Evolutionary conservation across 2,113 vertebrate species (phyloP), one percentile per base, ranked within the genome.

Genomic region (Dicerorhinus sumatrensis): DNA sequence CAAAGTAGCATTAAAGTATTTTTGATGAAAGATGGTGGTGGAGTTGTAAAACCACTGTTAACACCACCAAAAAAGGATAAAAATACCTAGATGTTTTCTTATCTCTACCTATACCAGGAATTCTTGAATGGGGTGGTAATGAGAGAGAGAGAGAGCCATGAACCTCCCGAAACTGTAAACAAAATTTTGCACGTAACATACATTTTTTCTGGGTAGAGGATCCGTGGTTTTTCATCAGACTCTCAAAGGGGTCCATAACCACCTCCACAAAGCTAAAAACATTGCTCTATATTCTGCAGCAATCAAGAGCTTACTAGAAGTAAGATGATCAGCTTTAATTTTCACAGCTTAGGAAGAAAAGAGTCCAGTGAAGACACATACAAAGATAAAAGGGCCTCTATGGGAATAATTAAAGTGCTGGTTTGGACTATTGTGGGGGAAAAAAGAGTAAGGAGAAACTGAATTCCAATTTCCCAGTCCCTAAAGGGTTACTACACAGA

Each of bases 251-350:
- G 27, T 90, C 65, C 20, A 87, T 77, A 95, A 87, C 31, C 21
- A 77, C 33, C 39, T 77, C 75, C 54, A 77, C n/a, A 83, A 92
- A 84, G 36, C 62, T 94, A 94, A 96, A 94, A 89, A 56, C 67
- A 82, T 6, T 79, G 48, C 65, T 89, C 21, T 92, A 23, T 77
- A 97, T 65, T 36, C 33, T 67, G 33, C 6, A 89, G 63, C 72
- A 88, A 67, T 60, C 70, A 65, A 75, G 54, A 93, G 56, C 54
- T 91, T 92, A 76, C 29, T 83, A 46, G 72, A 94, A 93, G 60
- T 77, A 93, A 20, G 36, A 77, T 20, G 63, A 73, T 76, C 60
- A 76, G 21, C 27, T 83, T 62, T 39, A 89, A 62, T n/a, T 54
- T 73, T 95, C 31, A 42, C 20, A 87, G 60, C 11, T 82, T 60